phyloP scores from a whole-genome alignment of 1,140 invertebrate genomes.

The Oreohelix idahoensis region DNA sequence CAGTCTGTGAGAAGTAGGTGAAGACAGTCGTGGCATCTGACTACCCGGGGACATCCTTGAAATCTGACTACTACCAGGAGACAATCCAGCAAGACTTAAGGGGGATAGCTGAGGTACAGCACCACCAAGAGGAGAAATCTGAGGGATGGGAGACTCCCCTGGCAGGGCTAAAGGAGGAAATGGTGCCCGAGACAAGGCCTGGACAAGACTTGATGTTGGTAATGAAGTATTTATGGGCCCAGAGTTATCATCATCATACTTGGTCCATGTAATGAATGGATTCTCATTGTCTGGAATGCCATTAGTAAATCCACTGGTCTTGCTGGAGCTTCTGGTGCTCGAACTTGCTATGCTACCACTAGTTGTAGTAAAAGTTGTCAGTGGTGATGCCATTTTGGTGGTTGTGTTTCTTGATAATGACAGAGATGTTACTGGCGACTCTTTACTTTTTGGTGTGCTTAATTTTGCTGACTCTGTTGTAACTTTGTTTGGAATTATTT shows the following conservation, averaged over 20 bases:
- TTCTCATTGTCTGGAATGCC: slow-evolving; percentile 39
- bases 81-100: slow-evolving; percentile 25
- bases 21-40: slow-evolving; percentile 17
- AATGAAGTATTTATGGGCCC: neutral
- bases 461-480: neutral
- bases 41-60: slow-evolving; percentile 22
- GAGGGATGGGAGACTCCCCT: slow-evolving; percentile 8
- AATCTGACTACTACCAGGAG: slow-evolving; percentile 24
- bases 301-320: slow-evolving; percentile 13
- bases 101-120: slow-evolving; percentile 37
- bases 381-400: neutral
- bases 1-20: slow-evolving; percentile 16
- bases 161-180: slow-evolving; percentile 33
- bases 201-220: slow-evolving; percentile 35
- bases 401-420: neutral
- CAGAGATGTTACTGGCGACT: neutral
- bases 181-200: slow-evolving; percentile 24
- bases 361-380: neutral
- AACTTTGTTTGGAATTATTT: neutral
- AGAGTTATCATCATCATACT: slow-evolving; percentile 37
- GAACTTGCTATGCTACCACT: neutral
- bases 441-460: neutral
- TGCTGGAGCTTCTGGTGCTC: neutral
- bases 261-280: slow-evolving; percentile 42
- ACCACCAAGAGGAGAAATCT: slow-evolving; percentile 33